A percentile compares a stretch with the other conserved stretches of the same genome.
Conservation (phyloP, 2,113 vertebrate species). For the Heptranchias perlo region DNA sequence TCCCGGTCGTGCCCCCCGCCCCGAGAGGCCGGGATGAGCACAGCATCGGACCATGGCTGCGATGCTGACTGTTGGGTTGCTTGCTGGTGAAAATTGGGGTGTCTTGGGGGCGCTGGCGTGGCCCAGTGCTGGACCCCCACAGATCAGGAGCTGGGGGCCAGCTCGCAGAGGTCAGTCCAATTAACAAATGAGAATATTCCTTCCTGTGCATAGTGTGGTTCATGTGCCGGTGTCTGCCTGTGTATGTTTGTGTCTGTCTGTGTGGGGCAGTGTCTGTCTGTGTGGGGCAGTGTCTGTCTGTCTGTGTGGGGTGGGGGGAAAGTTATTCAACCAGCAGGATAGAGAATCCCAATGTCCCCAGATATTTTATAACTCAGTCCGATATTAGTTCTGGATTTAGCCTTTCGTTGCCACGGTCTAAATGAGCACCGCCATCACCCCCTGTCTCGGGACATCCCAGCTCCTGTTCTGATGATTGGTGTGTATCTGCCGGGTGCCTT, state of each 20-base stretch:
- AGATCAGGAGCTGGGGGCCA: neutral
- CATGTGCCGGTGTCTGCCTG: neutral
- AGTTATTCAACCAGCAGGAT: neutral
- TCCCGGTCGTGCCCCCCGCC: too few species aligned
- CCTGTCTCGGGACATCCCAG: neutral
- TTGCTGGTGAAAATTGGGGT: neutral
- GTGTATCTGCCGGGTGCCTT: neutral
- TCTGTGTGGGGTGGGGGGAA: neutral
- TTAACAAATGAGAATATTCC: neutral
- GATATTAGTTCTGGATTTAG: neutral
- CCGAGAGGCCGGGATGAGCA: too few species aligned
- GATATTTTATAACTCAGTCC: neutral
- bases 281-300: too few species aligned
- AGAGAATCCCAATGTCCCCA: neutral
- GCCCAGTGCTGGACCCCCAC: too few species aligned
- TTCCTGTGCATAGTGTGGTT: neutral
- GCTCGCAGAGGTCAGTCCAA: neutral
- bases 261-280: too few species aligned
- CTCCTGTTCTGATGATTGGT: neutral
- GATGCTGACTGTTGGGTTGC: neutral
- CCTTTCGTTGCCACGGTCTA: neutral
- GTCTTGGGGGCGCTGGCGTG: neutral
- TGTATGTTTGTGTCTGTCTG: too few species aligned
- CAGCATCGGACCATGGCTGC: too few species aligned
- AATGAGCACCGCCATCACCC: neutral